A percentile compares a stretch with the other conserved stretches of the same genome.
Conservation (phyloP, 1,140 invertebrate species). For the Pteromalus puparum region DNA sequence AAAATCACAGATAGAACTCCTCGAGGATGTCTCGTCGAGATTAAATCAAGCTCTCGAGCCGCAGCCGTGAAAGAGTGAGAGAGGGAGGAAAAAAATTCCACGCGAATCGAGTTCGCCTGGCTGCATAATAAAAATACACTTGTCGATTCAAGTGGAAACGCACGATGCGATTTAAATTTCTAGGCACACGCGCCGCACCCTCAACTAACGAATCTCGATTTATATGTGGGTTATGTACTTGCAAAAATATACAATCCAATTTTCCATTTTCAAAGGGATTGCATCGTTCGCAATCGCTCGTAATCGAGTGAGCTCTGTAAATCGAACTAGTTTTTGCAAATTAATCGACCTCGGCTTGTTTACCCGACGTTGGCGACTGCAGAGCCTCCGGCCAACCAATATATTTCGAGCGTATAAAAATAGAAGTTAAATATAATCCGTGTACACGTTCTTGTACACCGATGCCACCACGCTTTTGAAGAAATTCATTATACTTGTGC, state of each 20-base stretch:
- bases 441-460: not conserved
- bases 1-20: not conserved
- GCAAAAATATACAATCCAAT: not conserved
- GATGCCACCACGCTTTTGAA: not conserved
- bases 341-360: not conserved
- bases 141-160: constrained; percentile 25
- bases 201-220: not conserved
- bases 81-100: no score
- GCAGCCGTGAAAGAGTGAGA: not conserved
- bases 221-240: no score
- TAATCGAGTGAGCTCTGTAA: not conserved
- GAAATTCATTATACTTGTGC: not conserved
- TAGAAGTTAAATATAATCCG: not conserved
- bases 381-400: no score
- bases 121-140: constrained; percentile 13
- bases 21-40: constrained; percentile 1
- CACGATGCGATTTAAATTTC: constrained; percentile 33
- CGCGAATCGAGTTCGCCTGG: not conserved
- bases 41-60: constrained; percentile 23
- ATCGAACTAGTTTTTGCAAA: not conserved
- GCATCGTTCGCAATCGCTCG: not conserved
- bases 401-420: not conserved
- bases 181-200: not conserved
- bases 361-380: no score
- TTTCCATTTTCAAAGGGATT: not conserved